Evolutionary conservation across 2,113 vertebrate species (phyloP).

Genomic region (Cariama cristata): DNA sequence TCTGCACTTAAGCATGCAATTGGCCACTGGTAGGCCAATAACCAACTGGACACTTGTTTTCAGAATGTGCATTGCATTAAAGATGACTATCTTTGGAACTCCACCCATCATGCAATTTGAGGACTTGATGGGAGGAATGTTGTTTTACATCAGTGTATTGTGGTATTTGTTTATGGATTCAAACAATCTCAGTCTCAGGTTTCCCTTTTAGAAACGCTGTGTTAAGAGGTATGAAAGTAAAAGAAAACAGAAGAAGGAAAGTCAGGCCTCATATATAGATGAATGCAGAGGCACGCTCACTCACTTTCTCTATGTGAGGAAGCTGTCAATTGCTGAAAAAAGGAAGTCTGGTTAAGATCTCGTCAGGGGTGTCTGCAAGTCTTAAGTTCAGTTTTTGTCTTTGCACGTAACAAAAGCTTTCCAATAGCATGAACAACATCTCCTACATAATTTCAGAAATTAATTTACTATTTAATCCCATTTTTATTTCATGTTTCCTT

Average conservation of each 20-base stretch:
- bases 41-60: background rate
- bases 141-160: background rate
- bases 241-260: background rate
- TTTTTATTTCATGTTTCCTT: conserved; percentile 28
- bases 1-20: background rate
- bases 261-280: background rate
- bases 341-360: background rate
- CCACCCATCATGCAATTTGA: rapidly evolving
- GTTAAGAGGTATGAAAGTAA: background rate
- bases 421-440: background rate
- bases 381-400: conserved; percentile 14
- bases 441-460: background rate
- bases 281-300: background rate
- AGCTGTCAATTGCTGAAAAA: background rate
- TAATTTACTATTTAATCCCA: background rate
- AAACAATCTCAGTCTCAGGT: background rate
- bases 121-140: background rate
- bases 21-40: background rate
- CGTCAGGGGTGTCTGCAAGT: background rate
- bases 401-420: background rate
- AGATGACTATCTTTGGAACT: background rate
- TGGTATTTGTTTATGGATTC: background rate
- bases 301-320: background rate
- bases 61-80: background rate
- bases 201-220: background rate